These are phyloP conservation scores for Aldabrachelys gigantea DNA, from an alignment of 2,113 vertebrate genomes.

Conservation along the genomic window DNA sequence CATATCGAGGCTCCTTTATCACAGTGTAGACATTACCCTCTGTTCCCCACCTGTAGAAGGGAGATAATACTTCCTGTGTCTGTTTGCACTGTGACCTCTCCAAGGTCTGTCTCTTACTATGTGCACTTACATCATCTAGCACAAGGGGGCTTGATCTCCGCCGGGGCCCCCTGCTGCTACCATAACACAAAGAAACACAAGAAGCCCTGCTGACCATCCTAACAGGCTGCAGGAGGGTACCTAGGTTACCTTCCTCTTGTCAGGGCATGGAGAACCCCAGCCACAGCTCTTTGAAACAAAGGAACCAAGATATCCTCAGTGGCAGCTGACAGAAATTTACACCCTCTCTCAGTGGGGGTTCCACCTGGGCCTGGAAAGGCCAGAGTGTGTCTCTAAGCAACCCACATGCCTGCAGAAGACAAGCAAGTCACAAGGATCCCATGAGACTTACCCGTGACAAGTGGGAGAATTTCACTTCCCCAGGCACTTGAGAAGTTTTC, in stretches of 20 bases:
- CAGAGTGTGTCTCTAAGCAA: background rate
- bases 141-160: background rate
- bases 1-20: background rate
- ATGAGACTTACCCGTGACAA: accelerated
- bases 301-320: background rate
- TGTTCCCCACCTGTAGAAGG: background rate
- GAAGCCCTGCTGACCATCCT: background rate
- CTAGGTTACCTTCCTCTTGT: background rate
- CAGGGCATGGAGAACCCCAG: background rate
- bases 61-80: background rate
- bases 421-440: accelerated
- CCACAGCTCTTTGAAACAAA: background rate
- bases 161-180: background rate
- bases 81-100: background rate
- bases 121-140: background rate
- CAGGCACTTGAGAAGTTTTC: accelerated
- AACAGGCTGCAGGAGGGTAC: background rate
- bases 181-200: background rate
- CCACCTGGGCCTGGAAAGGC: background rate
- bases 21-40: background rate
- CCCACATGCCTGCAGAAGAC: accelerated
- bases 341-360: background rate
- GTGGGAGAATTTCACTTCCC: background rate
- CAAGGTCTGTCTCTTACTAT: background rate
- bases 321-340: background rate